A percentile compares a stretch with the other conserved stretches of the same genome.
Evolutionary conservation across 2,113 vertebrate species (phyloP).

Genomic region (Melanerpes aurifrons): DNA sequence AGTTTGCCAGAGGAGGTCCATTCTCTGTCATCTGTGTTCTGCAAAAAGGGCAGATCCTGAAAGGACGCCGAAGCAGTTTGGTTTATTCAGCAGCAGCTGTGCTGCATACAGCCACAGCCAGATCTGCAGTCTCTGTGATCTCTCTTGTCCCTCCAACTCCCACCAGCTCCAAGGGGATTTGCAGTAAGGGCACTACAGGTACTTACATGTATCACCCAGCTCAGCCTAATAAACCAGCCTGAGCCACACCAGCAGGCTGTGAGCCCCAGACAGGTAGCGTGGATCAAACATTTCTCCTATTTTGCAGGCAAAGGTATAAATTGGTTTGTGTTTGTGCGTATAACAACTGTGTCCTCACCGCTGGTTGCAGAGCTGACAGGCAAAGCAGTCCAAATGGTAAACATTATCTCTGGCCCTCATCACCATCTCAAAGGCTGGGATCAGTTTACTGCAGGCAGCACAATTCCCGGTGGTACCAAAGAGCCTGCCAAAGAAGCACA

Average conservation of each 20-base stretch:
- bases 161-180: slow-evolving; percentile 21
- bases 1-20: not conserved
- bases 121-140: not conserved
- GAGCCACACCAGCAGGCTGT: not conserved
- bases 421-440: slow-evolving; percentile 99
- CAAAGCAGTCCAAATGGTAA: slow-evolving; percentile 99
- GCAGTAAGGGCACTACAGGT: not conserved
- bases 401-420: slow-evolving; percentile 99
- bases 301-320: not conserved
- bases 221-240: not conserved
- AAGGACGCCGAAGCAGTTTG: not conserved
- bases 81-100: slow-evolving; percentile 48
- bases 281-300: not conserved
- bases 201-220: not conserved
- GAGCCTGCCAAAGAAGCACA: slow-evolving; percentile 88
- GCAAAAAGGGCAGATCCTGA: not conserved
- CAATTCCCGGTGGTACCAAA: slow-evolving; percentile 99
- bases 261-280: not conserved
- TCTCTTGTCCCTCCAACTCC: not conserved
- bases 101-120: not conserved
- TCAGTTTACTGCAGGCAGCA: slow-evolving; percentile 99
- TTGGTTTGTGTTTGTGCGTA: not conserved
- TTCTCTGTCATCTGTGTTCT: not conserved
- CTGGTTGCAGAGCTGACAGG: slow-evolving; percentile 99
- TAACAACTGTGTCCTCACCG: slow-evolving; percentile 85